Evolutionary conservation across 2,113 vertebrate species (phyloP), one percentile per base, ranked within the genome.

Genomic region (Kryptolebias marmoratus): DNA sequence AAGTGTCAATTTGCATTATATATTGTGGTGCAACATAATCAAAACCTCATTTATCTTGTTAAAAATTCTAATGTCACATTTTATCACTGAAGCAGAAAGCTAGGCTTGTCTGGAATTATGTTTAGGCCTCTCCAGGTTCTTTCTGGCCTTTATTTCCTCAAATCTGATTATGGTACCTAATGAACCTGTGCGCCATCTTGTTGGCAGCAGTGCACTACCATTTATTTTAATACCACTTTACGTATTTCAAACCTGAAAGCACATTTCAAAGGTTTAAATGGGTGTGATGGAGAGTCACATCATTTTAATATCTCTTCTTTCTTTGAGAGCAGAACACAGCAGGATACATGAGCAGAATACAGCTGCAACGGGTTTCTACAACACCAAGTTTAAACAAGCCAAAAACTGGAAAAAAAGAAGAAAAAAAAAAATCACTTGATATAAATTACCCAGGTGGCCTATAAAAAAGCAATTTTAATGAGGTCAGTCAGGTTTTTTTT

Each of bases 161-260:
- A 80, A 82, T 84, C 84, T 59, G 75, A 81, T 89, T 79, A 89
- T 53, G 49, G 45, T 82, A 68, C 70, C 47, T 83, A 90, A 89
- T 90, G 80, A 91, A 66, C 75, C 83, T 54, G 64, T 48, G 22
- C 68, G n/a, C 68, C 69, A 79, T 68, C 71, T 64, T 78, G 67
- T 61, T 75, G 58, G 75, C 72, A 49, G 56, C 44, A 61, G 61
- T 64, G 71, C 62, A 48, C 36, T 18, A 28, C 63, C 79, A 86
- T 87, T 77, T 77, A 61, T 86, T 85, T 64, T 64, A 77, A 74
- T 73, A 63, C 59, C 31, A 56, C 71, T 52, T 52, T 44, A 11
- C 48, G 50, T 65, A 50, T 62, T 64, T 69, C 73, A 58, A 64
- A 61, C 73, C n/a, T 68, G 50, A 71, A 73, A 68, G 69, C 54